phyloP scores from a whole-genome alignment of 2,797 vertebrate species.

The Semotilus atromaculatus region DNA sequence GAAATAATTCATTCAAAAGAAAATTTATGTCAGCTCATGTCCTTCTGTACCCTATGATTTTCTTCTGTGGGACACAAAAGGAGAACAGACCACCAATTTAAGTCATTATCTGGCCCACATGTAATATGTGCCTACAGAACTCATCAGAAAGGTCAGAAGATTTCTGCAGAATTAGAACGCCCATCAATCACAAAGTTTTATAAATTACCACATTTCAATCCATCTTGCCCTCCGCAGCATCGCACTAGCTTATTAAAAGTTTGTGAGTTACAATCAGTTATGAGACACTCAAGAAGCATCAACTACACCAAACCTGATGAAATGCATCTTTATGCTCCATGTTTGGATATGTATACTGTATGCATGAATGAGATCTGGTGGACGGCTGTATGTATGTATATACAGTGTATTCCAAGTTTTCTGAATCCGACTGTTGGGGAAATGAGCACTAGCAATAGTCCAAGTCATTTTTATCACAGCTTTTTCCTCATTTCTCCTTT shows the following conservation, averaged over 20 bases:
- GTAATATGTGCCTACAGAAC: background rate
- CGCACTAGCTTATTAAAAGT: background rate
- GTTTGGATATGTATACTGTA: background rate
- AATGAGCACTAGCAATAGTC: background rate
- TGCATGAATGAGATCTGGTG: background rate
- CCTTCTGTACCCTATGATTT: conserved; percentile 4
- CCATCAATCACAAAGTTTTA: background rate
- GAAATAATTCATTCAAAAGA: background rate
- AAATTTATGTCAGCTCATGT: background rate
- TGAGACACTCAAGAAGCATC: background rate
- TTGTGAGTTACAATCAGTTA: background rate
- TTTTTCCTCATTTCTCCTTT: background rate
- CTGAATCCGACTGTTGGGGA: background rate
- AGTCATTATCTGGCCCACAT: background rate
- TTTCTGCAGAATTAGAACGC: background rate
- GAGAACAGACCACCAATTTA: conserved; percentile 22
- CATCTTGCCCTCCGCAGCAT: background rate
- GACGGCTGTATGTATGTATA: background rate
- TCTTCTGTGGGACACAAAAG: background rate
- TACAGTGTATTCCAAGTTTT: background rate
- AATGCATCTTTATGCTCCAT: background rate
- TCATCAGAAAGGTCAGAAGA: conserved; percentile 1
- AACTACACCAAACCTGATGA: background rate
- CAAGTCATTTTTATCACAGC: background rate
- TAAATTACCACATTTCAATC: background rate